Percentiles rank a stretch among this genome's conserved stretches.
phyloP scores from a whole-genome alignment of 92 coral and sea anemone genomes.

The Palythoa grandiflora region DNA sequence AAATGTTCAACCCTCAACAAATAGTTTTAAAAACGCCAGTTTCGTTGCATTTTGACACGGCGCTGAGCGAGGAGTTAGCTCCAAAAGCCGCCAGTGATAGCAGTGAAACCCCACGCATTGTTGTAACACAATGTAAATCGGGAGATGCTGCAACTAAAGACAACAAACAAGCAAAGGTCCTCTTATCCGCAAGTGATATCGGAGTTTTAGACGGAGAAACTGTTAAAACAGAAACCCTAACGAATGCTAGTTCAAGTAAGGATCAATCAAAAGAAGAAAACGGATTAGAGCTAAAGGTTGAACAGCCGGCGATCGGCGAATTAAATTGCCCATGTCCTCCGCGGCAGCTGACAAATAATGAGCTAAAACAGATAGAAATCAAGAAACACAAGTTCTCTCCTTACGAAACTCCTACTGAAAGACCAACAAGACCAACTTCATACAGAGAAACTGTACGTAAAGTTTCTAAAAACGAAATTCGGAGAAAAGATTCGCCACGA shows the following conservation, averaged over 20 bases:
- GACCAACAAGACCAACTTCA: neutral
- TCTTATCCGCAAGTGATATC: neutral
- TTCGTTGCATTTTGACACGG: neutral
- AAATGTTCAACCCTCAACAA: neutral
- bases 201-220: neutral
- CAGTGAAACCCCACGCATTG: neutral
- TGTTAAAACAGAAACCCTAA: neutral
- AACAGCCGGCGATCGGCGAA: neutral
- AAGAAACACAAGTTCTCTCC: neutral
- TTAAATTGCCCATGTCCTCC: neutral
- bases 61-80: conserved; percentile 1
- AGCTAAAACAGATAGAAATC: neutral
- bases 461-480: neutral
- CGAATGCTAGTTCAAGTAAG: neutral
- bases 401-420: neutral
- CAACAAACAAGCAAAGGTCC: neutral
- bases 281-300: neutral
- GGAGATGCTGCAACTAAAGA: neutral
- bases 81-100: neutral
- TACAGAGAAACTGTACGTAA: neutral
- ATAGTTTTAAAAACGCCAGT: conserved; percentile 4
- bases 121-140: neutral
- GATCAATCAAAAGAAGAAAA: neutral
- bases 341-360: neutral
- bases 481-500: neutral